A percentile compares a stretch with the other conserved stretches of the same genome.
phyloP scores from a whole-genome alignment of 2,888 invertebrate species.

The Chromoteleia sp. region DNA sequence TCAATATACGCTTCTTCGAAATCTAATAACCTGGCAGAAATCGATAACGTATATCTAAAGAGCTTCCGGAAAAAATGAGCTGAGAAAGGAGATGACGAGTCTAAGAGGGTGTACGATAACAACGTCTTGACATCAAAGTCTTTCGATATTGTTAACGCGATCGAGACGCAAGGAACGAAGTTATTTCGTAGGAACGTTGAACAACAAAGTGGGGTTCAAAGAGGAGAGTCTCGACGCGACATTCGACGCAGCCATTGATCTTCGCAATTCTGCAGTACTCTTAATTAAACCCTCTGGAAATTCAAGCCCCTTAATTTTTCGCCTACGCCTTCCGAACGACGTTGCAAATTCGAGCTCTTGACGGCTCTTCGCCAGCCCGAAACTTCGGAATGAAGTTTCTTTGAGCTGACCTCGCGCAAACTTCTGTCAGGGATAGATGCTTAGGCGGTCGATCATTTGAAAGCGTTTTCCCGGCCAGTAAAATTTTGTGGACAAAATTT shows the following conservation, averaged over 20 bases:
- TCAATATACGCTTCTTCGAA: conserved; percentile 12
- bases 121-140: conserved; percentile 51
- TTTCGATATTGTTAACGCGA: conserved; percentile 34
- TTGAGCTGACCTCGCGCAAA: conserved; percentile 58
- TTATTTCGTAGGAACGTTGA: conserved; percentile 48
- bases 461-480: conserved; percentile 6
- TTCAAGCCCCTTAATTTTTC: conserved; percentile 72
- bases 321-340: conserved; percentile 36
- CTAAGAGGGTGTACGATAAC: conserved; percentile 24
- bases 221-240: conserved; percentile 37
- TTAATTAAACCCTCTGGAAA: conserved; percentile 80
- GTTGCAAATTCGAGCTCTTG: conserved; percentile 45
- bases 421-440: conserved; percentile 46
- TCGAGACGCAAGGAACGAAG: conserved; percentile 38
- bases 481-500: conserved; percentile 53
- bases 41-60: conserved; percentile 26
- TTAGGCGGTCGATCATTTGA: conserved; percentile 45
- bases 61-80: conserved; percentile 35
- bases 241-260: conserved; percentile 77
- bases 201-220: conserved; percentile 38
- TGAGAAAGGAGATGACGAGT: conserved; percentile 19
- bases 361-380: background rate
- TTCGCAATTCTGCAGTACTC: conserved; percentile 76
- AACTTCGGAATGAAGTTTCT: conserved; percentile 60
- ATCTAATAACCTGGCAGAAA: conserved; percentile 29